Base-by-base conservation (phyloP, 2,797 vertebrate species). In the Propithecus deckenii region DNA sequence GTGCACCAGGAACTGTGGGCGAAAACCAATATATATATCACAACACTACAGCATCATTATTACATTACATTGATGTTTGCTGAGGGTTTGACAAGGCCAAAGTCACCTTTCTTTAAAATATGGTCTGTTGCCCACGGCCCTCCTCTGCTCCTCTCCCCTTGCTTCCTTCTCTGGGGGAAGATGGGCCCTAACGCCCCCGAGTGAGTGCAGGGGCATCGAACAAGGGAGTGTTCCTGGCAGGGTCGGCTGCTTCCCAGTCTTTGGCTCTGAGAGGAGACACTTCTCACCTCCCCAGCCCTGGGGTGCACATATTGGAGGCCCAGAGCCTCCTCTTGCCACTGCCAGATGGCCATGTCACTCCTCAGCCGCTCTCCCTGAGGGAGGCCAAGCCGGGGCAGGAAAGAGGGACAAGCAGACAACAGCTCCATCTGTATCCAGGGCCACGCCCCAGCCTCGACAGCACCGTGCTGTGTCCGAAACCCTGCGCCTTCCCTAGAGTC, bases 381-480 rank as follows among this genome's bases (percentile, higher is more conserved):
- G 61, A 75, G 89, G 52, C 65, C 41, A 1, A 72, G 80, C 72
- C 23, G 8, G 80, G 43, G 17, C 76, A 59, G 75, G 52, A 48
- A 72, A 35, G 72, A n/a, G 55, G 10, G 7, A 43, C 41, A 18
- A n/a, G 17, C 30, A 81, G 75, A 32, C 67, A 67, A 57, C 0
- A 18, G 83, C 23, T 76, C 78, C 30, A 1, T 69, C 55, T 28
- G 38, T 5, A 12, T 9, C 57, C 28, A 41, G 38, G 1, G 5
- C 78, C 17, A 1, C 4, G 20, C 30, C 17, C 75, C 30, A 2
- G 61, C 14, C 75, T 14, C 43, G 18, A 50, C 6, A 50, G 46
- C 12, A 0, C 12, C 7, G 35, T 0, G 0, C 52, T 2, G 7
- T 2, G n/a, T 23, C 41, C 65, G 5, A 61, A 46, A 13, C n/a